Evolutionary conservation across 2,888 invertebrate genomes (phyloP), one percentile per base, ranked within the genome.

Genomic region (Leptura quadrifasciata): DNA sequence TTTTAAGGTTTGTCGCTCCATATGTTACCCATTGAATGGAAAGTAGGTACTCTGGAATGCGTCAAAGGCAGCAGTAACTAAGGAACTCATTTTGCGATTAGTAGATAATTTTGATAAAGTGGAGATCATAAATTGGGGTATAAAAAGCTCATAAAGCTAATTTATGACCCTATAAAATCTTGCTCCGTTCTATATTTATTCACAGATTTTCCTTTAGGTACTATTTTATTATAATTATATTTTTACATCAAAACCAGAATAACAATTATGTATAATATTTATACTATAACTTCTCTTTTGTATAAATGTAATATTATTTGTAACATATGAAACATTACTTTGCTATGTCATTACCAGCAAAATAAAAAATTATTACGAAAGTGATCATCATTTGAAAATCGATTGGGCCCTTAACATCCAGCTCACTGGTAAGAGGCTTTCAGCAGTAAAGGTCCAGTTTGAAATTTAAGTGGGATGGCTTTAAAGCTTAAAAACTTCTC

Each of bases 101-200:
- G 39, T 55, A 69, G 31, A 55, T 57, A 69, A 57, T 69, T 57
- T 20, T 69, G 57, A 68, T 69, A 69, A 69, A 57, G 35, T 24
- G 35, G 57, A 58, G 31, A 58, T 58, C 69, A 69, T 69, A 58
- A 69, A 69, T 69, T 69, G 54, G 6, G 58, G 15, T 35, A 21
- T 69, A 69, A 69, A 69, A 69, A 17, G 57, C 69, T 57, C 69
- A 69, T 69, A 57, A 69, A 69, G 31, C 58, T 69, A 57, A 69
- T 69, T 69, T 58, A 69, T 31, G 57, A 20, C 39, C 9, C 57
- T 20, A 58, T 69, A 39, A 69, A 69, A 35, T 69, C 69, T 20
- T 58, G 31, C 20, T 4, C 58, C 8, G 4, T 58, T 31, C 57
- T 39, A 12, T 9, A 31, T 58, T 18, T 55, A 20, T 57, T 10